phyloP scores from a whole-genome alignment of 2,888 invertebrate genomes.

The Periphyllus acericola region DNA sequence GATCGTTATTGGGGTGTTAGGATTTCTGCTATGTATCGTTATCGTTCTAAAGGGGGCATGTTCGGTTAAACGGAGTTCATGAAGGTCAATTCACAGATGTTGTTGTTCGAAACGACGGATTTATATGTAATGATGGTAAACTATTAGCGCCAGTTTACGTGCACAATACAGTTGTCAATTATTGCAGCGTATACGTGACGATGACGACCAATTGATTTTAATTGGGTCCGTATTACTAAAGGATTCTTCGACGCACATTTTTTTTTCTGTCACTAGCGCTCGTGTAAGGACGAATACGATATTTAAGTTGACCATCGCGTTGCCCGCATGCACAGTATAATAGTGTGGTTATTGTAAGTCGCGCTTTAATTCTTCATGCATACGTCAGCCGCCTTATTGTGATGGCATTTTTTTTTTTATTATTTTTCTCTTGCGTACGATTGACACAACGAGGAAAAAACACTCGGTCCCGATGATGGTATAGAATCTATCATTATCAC shows the following conservation, averaged over 20 bases:
- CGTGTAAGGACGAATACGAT: not conserved
- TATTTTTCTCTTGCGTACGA: too few relatives aligned
- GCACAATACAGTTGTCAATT: conserved; percentile 3
- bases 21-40: too few relatives aligned
- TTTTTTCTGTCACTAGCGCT: too few relatives aligned
- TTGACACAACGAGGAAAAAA: too few relatives aligned
- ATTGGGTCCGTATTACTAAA: conserved; percentile 10
- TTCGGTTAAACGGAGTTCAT: not conserved
- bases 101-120: not conserved
- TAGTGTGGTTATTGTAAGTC: not conserved
- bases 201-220: conserved; percentile 24
- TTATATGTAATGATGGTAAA: not conserved
- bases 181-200: not conserved
- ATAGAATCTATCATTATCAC: too few relatives aligned
- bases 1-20: too few relatives aligned
- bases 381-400: too few relatives aligned
- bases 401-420: too few relatives aligned
- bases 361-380: not conserved
- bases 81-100: not conserved
- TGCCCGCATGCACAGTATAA: not conserved
- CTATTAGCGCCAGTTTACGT: not conserved
- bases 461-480: too few relatives aligned
- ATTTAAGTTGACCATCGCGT: not conserved
- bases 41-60: not conserved
- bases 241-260: not conserved